phyloP scores from a whole-genome alignment of 2,113 vertebrate species.

The Rhinichthys klamathensis region DNA sequence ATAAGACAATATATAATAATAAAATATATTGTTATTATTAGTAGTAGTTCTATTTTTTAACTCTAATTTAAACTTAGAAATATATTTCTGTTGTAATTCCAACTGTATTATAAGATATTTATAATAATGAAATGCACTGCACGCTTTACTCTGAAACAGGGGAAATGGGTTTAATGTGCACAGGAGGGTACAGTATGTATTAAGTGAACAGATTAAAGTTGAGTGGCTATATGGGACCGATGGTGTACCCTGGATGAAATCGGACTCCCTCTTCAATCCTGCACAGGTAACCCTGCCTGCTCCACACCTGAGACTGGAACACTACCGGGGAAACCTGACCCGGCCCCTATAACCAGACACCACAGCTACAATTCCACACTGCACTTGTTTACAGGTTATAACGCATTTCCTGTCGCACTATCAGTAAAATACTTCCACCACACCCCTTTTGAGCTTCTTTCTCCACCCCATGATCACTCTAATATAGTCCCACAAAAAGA shows the following conservation, averaged over 20 bases:
- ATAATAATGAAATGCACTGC: neutral
- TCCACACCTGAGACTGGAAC: slow-evolving; percentile 6
- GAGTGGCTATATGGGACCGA: neutral
- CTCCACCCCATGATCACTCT: slow-evolving; percentile 49
- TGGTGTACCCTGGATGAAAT: slow-evolving; percentile 1
- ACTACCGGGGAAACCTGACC: neutral
- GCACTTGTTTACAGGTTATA: slow-evolving; percentile 62
- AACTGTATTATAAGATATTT: neutral
- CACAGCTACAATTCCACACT: slow-evolving; percentile 41
- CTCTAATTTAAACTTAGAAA: neutral
- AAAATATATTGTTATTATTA: no score
- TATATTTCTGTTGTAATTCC: neutral
- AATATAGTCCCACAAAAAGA: slow-evolving; percentile 63
- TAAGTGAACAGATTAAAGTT: neutral
- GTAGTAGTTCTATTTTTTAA: no score
- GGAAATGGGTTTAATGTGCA: neutral
- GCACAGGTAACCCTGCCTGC: slow-evolving; percentile 11
- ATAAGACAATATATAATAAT: neutral
- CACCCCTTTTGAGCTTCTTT: slow-evolving; percentile 61
- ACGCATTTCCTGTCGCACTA: slow-evolving; percentile 64
- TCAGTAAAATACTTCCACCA: slow-evolving; percentile 59
- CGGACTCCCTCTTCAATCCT: neutral
- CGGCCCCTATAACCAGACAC: slow-evolving; percentile 15
- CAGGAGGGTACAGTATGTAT: neutral
- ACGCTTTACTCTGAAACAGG: neutral